Percentiles rank a stretch among this genome's conserved stretches.
phyloP scores from a whole-genome alignment of 2,797 vertebrate genomes.

The Halcyon leucocephala region DNA sequence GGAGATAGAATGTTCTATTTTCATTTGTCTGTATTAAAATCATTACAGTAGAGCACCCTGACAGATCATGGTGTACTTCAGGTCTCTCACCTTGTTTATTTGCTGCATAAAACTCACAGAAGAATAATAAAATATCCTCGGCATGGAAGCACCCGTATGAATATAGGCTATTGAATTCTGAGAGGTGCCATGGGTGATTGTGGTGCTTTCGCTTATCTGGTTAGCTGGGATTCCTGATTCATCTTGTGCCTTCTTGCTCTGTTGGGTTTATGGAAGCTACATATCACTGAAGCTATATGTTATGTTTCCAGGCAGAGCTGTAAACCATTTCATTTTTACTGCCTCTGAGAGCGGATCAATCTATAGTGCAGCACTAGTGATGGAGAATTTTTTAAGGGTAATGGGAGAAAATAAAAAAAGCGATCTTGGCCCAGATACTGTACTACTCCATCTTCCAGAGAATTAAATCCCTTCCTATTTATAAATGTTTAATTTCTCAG shows the following conservation, averaged over 20 bases:
- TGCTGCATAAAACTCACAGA: neutral
- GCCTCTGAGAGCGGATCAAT: conserved; percentile 44
- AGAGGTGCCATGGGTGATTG: neutral
- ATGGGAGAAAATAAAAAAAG: conserved; percentile 20
- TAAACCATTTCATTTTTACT: conserved; percentile 56
- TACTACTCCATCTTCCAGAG: neutral
- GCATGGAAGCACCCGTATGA: neutral
- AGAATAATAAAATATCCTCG: neutral
- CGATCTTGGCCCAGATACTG: conserved; percentile 6
- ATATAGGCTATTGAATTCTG: neutral
- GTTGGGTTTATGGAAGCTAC: conserved; percentile 48
- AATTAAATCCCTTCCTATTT: conserved; percentile 9
- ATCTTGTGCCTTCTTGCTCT: conserved; percentile 26
- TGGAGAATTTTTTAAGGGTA: conserved; percentile 37
- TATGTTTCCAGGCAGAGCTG: conserved; percentile 55
- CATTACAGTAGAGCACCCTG: neutral
- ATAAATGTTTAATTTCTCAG: conserved; percentile 39
- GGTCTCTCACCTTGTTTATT: neutral
- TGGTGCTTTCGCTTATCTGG: neutral
- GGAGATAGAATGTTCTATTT: neutral
- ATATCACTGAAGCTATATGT: conserved; percentile 33
- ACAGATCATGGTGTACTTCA: neutral
- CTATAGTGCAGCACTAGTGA: neutral
- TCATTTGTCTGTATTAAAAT: neutral
- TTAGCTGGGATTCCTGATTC: conserved; percentile 3